These are phyloP conservation scores for Lacerta viridis DNA, from an alignment of 2,797 vertebrate genomes.

Conservation along the genomic window DNA sequence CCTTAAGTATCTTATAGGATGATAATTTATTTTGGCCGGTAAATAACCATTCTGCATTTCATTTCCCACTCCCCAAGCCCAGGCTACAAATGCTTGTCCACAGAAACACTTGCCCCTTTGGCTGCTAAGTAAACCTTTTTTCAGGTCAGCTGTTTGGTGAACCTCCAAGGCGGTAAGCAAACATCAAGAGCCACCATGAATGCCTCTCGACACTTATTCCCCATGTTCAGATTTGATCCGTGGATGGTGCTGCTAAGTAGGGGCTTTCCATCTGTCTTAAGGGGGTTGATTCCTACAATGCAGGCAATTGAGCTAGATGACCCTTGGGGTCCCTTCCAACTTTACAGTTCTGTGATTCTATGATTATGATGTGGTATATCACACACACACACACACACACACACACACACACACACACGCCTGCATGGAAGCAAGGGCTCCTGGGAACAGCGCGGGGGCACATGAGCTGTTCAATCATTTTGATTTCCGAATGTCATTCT, in stretches of 20 bases:
- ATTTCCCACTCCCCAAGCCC: not conserved
- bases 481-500: not conserved
- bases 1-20: not conserved
- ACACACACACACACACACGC: not conserved
- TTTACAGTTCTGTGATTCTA: no score
- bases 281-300: no score
- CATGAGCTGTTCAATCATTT: not conserved
- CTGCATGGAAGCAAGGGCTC: accelerated
- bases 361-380: not conserved
- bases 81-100: not conserved
- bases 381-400: not conserved
- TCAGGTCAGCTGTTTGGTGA: no score
- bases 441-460: not conserved
- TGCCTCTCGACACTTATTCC: not conserved
- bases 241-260: not conserved
- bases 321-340: no score
- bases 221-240: not conserved
- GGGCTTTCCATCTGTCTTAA: not conserved
- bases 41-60: not conserved
- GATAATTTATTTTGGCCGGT: not conserved
- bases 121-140: not conserved
- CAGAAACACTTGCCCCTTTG: not conserved
- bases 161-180: not conserved
- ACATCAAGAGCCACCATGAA: not conserved
- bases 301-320: no score